Conservation (phyloP, 2,888 invertebrate genomes). For the Urechis unicinctus region DNA sequence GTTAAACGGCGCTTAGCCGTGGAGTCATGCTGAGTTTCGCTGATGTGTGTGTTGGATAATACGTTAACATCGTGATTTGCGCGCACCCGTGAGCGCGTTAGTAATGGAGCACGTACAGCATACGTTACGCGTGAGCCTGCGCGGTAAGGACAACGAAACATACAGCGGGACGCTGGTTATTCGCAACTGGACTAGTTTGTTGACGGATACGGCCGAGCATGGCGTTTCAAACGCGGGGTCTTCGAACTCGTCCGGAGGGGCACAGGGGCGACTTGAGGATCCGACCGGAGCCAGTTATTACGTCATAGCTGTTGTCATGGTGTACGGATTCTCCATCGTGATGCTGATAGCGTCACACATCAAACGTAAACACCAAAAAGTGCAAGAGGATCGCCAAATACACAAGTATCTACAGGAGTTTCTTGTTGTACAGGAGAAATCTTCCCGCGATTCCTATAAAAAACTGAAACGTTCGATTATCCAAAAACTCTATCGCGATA, state of each 20-base stretch:
- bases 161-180: slow-evolving; percentile 18
- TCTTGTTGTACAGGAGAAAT: slow-evolving; percentile 20
- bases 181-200: slow-evolving; percentile 10
- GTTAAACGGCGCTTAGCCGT: too few species aligned
- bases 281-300: slow-evolving; percentile 41
- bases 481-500: slow-evolving; percentile 16
- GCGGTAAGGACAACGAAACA: slow-evolving; percentile 13
- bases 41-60: too few species aligned
- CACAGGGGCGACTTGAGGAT: slow-evolving; percentile 4
- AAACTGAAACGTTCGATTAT: slow-evolving; percentile 20
- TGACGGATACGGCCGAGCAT: neutral
- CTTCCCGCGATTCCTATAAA: slow-evolving; percentile 18
- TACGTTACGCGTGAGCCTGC: neutral
- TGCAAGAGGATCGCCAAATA: slow-evolving; percentile 23
- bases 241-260: neutral
- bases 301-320: slow-evolving; percentile 47
- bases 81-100: too few species aligned
- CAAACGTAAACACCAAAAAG: slow-evolving; percentile 25
- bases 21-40: too few species aligned
- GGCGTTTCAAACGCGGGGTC: neutral
- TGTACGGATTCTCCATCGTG: slow-evolving; percentile 47
- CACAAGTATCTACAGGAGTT: slow-evolving; percentile 26
- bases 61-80: too few species aligned
- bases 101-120: too few species aligned
- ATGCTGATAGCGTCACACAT: slow-evolving; percentile 49